Evolutionary conservation across 2,888 invertebrate species (phyloP).

Genomic region (Tineola bisselliella): DNA sequence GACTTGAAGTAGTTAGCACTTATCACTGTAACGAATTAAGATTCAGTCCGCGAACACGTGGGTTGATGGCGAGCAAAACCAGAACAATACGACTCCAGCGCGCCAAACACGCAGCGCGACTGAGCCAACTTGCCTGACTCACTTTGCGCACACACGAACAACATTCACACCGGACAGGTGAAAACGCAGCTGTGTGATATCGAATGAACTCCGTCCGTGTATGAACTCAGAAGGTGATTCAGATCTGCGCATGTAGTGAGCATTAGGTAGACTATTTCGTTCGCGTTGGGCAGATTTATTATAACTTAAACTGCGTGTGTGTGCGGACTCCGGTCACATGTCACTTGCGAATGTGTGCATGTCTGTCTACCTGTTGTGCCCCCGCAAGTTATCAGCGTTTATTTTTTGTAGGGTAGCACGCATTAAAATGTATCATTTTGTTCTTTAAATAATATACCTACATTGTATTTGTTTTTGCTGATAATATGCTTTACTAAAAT

Average conservation of each 20-base stretch:
- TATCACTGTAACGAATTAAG: conserved; percentile 44
- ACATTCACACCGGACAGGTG: conserved; percentile 49
- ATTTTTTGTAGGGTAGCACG: conserved; percentile 46
- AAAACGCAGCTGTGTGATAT: conserved; percentile 54
- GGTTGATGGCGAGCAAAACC: conserved; percentile 26
- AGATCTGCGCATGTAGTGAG: conserved; percentile 33
- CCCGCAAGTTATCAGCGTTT: conserved; percentile 50
- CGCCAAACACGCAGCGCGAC: conserved; percentile 56
- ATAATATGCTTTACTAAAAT: no score
- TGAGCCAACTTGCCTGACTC: conserved; percentile 29
- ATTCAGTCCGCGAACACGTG: conserved; percentile 46
- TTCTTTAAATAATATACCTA: conserved; percentile 18
- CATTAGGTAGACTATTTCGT: conserved; percentile 51
- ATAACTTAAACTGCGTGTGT: conserved; percentile 24
- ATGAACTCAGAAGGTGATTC: conserved; percentile 52
- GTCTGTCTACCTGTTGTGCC: conserved; percentile 52
- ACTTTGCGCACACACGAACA: conserved; percentile 31
- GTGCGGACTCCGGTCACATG: conserved; percentile 54
- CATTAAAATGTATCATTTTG: conserved; percentile 35
- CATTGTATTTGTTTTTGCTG: no score
- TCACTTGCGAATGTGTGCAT: conserved; percentile 45
- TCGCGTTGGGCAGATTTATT: conserved; percentile 57
- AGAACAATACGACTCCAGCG: conserved; percentile 50
- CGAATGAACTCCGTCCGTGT: conserved; percentile 39
- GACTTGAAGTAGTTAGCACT: conserved; percentile 29